Evolutionary conservation across 2,888 invertebrate genomes (phyloP).

Genomic region (Bugula neritina): DNA sequence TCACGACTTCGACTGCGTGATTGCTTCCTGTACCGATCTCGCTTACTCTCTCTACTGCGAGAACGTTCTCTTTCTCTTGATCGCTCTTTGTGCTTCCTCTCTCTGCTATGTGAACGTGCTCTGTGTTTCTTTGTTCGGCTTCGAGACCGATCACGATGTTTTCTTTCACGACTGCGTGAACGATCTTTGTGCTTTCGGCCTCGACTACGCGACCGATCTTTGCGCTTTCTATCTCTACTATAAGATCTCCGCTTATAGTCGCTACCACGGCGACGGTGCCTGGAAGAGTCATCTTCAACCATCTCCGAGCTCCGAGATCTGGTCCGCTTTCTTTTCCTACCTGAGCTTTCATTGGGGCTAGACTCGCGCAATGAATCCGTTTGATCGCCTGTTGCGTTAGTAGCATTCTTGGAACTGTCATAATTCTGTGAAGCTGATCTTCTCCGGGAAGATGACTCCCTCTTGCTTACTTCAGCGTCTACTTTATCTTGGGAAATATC

Average conservation of each 20-base stretch:
- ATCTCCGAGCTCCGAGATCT: neutral
- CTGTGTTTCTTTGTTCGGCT: conserved; percentile 14
- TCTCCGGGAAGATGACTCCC: neutral
- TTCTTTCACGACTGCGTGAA: conserved; percentile 1
- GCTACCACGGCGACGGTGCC: neutral
- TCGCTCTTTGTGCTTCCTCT: neutral
- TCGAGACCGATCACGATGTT: neutral
- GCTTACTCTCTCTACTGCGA: neutral
- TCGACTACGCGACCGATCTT: conserved; percentile 2
- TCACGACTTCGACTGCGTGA: neutral
- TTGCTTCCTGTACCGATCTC: neutral
- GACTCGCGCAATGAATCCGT: no score
- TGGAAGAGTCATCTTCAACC: neutral
- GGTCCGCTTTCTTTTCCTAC: neutral
- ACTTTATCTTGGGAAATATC: neutral
- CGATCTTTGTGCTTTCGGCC: neutral
- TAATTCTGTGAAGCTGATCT: neutral
- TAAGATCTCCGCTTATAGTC: neutral
- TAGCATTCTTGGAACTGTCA: no score
- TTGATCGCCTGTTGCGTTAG: no score
- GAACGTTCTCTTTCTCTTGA: neutral
- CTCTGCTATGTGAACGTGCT: neutral
- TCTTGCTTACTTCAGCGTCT: no score
- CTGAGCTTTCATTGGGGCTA: no score
- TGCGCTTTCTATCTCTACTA: conserved; percentile 3